Evolutionary conservation across 2,113 vertebrate genomes (phyloP).

Genomic region (human (Homo sapiens)): DNA sequence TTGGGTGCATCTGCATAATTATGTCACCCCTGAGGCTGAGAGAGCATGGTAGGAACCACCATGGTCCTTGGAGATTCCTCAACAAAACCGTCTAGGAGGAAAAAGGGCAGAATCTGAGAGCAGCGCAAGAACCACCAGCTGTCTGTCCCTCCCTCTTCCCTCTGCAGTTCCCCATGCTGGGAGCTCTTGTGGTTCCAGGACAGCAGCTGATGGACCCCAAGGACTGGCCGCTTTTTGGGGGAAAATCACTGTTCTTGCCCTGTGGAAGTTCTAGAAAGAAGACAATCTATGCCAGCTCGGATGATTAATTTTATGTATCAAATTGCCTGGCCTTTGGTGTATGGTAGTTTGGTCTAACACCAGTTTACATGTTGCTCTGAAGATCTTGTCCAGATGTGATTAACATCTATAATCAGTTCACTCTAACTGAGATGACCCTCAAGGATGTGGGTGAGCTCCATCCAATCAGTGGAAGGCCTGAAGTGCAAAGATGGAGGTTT

Average conservation of each 20-base stretch:
- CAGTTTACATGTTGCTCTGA: background rate
- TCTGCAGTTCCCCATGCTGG: background rate
- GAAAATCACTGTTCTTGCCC: background rate
- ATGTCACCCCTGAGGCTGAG: background rate
- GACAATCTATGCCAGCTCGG: rapidly evolving
- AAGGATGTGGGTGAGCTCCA: background rate
- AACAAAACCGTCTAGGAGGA: background rate
- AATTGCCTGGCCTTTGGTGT: background rate
- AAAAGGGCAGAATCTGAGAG: background rate
- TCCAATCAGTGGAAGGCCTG: too few relatives aligned
- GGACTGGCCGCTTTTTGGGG: background rate
- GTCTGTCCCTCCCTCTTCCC: background rate
- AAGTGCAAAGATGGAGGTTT: background rate
- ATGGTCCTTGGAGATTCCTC: background rate
- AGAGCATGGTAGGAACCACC: background rate
- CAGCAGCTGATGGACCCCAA: background rate
- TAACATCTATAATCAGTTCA: background rate
- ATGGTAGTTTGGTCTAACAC: background rate
- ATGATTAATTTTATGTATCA: too few relatives aligned
- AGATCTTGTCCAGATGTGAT: background rate
- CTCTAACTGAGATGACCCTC: background rate
- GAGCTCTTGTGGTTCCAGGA: background rate
- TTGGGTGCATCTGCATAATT: background rate
- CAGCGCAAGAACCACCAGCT: rapidly evolving
- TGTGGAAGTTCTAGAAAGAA: background rate